phyloP scores from a whole-genome alignment of 2,113 vertebrate genomes.

The Pongo abelii region DNA sequence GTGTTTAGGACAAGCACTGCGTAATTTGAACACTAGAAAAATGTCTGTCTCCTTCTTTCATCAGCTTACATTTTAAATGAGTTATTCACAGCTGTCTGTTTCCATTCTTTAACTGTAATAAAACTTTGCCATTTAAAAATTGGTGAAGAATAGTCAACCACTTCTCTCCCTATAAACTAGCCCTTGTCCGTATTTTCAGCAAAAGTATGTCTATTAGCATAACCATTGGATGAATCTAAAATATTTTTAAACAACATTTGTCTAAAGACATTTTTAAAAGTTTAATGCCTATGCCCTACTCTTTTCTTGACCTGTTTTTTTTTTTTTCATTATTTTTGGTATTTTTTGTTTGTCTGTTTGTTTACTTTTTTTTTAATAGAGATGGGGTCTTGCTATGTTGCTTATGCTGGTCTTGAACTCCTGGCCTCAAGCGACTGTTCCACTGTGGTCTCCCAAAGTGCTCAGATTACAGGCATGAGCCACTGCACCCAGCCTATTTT shows the following conservation, averaged over 20 bases:
- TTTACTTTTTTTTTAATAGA: too few relatives aligned
- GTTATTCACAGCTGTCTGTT: slow-evolving; percentile 8
- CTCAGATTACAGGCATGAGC: too few relatives aligned
- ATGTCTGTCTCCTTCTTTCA: background rate
- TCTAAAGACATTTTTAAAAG: background rate
- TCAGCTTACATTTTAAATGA: slow-evolving; percentile 22
- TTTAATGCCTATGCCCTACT: background rate
- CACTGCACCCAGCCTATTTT: background rate
- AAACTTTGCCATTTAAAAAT: slow-evolving; percentile 33
- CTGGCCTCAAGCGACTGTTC: too few relatives aligned
- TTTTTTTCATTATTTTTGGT: background rate
- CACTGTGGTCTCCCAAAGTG: too few relatives aligned
- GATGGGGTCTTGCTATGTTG: too few relatives aligned
- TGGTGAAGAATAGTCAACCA: background rate
- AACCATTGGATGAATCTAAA: background rate
- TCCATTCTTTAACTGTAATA: background rate
- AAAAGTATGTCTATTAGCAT: background rate
- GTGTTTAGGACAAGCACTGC: background rate
- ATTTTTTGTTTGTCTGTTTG: too few relatives aligned
- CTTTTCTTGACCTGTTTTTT: background rate
- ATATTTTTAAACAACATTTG: background rate
- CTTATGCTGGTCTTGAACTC: too few relatives aligned
- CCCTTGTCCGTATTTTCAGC: background rate
- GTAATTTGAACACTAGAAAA: slow-evolving; percentile 30
- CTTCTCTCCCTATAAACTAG: background rate